Evolutionary conservation across 2,113 vertebrate genomes (phyloP), one percentile per base, ranked within the genome.

Genomic region (Tragelaphus imberbis): DNA sequence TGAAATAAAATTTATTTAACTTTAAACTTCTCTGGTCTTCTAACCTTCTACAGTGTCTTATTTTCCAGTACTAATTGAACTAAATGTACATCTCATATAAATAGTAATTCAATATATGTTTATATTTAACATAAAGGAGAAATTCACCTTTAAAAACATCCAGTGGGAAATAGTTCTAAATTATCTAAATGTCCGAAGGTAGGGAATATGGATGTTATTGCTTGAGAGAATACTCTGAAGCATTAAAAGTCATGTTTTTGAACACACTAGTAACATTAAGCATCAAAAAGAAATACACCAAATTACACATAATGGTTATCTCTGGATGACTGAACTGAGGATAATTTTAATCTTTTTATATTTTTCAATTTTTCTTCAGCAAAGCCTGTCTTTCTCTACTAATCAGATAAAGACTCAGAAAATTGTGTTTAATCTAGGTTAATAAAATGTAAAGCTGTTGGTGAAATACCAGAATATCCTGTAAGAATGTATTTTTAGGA

Each of bases 401-500:
- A 84, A 84, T 77, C 55, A 93, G 19, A 96, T 84, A 63, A 82
- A 91, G 51, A 90, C 27, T 84, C n/a, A 56, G 36, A 88, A 88
- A 90, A 93, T 4, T 95, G 28, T 86, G 55, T 79, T 93, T 59
- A 88, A 63, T 82, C 21, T 86, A 86, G 49, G 9, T 88, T 94
- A 88, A 36, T 96, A 23, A 84, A 88, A 92, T 59, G 27, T 92
- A 85, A 96, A 97, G 56, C 91, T 94, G 13, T 81, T 96, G 71
- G 51, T 97, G n/a, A 97, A 88, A 84, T 58, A 93, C 13, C 71
- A 95, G 59, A 68, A 51, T 88, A 95, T 89, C 7, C 25, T 84
- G 1, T 84, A 53, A 87, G 47, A 93, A 82, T 59, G 13, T 56
- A 49, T 47, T 85, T 97, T 96, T 75, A 90, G 58, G 30, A n/a